Percentiles rank a stretch among this genome's conserved stretches.
Evolutionary conservation across 2,113 vertebrate species (phyloP).

Genomic region (Numenius arquata): DNA sequence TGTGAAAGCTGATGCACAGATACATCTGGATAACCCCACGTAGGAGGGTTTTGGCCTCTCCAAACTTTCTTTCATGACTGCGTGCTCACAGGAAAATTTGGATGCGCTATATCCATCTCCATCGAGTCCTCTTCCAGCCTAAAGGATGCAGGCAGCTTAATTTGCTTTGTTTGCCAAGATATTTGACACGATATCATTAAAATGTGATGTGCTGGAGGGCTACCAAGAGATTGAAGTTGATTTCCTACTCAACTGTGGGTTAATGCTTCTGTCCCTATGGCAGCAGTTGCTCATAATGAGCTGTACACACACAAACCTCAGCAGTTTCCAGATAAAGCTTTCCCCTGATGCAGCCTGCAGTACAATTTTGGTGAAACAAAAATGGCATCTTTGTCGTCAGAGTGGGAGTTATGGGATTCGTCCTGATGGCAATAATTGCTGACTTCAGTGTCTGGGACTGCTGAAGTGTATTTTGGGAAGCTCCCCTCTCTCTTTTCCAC

Average conservation of each 20-base stretch:
- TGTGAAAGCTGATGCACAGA: not conserved
- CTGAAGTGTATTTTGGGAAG: constrained; percentile 21
- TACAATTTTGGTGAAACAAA: constrained; percentile 7
- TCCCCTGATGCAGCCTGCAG: not conserved
- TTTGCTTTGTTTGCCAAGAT: constrained; percentile 38
- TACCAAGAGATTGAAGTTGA: constrained; percentile 37
- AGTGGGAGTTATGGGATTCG: constrained; percentile 11
- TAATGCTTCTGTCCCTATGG: constrained; percentile 8
- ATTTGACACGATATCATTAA: not conserved
- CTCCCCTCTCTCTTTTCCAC: constrained; percentile 12
- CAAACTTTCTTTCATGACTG: not conserved
- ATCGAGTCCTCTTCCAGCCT: not conserved
- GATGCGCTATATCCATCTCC: not conserved
- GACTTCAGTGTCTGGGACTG: constrained; percentile 15
- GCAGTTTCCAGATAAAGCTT: constrained; percentile 24
- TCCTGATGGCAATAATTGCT: constrained; percentile 28
- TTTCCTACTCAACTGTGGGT: constrained; percentile 17
- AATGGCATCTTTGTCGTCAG: constrained; percentile 30
- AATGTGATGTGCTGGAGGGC: not conserved
- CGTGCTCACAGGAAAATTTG: not conserved
- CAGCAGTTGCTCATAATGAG: constrained; percentile 3
- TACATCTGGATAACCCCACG: not conserved
- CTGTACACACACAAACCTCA: not conserved
- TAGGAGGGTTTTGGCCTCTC: not conserved
- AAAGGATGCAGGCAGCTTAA: not conserved